Base-by-base conservation (phyloP, 2,888 invertebrate genomes). In the Diplolepis rosae region DNA sequence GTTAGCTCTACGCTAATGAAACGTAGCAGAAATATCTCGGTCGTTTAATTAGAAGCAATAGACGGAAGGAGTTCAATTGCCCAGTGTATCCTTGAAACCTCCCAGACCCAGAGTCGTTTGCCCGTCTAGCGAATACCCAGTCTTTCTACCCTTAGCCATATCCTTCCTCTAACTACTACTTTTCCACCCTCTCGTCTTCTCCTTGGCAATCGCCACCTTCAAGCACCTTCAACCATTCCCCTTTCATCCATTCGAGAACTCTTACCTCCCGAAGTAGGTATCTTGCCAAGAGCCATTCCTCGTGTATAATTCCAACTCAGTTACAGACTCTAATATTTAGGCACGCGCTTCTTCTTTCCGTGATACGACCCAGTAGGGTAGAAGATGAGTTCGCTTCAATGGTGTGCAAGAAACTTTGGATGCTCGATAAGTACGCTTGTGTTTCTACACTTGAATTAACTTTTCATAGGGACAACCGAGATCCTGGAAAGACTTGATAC, bases 21-120 rank as follows among this genome's bases (percentile, higher is more conserved):
- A 87, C 84, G 85, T 84, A 82, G 82, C 80, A 84, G 84, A 87
- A 86, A 87, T 86, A 87, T 87, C 84, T 86, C 77, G 83, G 84
- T 84, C 83, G 82, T 87, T 87, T 87, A 87, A 87, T 87, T 86
- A 85, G 86, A 85, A 81, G 86, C 86, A 85, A 86, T 87, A 86
- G 86, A 86, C 84, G 85, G 82, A 83, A 82, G 82, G 81, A 85
- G 86, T 86, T 86, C 85, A 87, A 87, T 86, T 84, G 86, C 82
- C 77, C 75, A 76, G 78, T 73, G 77, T 73, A 77, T 79, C 73
- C 73, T 71, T 71, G 68, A 65, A 76, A 69, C 72, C 70, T 70
- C 68, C 65, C 69, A 50, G 54, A 42, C 42, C 42, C 50, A 51
- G 13, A 51, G 69, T 69, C 69, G 65, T 69, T 69, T 35, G 69